Percentiles rank a stretch among this genome's conserved stretches.
phyloP scores from a whole-genome alignment of 2,888 invertebrate genomes.

The Corbicula japonica region DNA sequence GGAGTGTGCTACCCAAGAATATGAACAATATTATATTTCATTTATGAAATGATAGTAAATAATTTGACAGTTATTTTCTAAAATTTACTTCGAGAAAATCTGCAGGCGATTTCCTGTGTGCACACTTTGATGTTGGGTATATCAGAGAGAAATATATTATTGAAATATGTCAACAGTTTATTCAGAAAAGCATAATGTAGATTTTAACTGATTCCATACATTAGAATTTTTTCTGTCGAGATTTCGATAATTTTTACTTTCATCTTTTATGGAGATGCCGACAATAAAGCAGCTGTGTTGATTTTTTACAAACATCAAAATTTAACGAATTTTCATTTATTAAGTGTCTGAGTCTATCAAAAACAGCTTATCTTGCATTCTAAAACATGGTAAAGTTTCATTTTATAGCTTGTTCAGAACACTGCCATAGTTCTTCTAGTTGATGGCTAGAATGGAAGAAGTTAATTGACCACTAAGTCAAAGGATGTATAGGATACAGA shows the following conservation, averaged over 20 bases:
- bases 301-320: too few species aligned
- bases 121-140: constrained; percentile 43
- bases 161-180: constrained; percentile 13
- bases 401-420: too few species aligned
- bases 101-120: constrained; percentile 46
- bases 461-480: too few species aligned
- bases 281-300: constrained; percentile 22
- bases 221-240: constrained; percentile 11
- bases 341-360: constrained; percentile 11
- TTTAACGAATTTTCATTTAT: too few species aligned
- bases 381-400: too few species aligned
- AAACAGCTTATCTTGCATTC: constrained; percentile 18
- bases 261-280: constrained; percentile 9
- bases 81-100: constrained; percentile 53
- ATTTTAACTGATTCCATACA: constrained; percentile 38
- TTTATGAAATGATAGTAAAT: constrained; percentile 40
- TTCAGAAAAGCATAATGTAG: constrained; percentile 27
- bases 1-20: constrained; percentile 17
- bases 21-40: constrained; percentile 28
- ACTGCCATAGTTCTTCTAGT: too few species aligned
- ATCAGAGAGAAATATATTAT: constrained; percentile 33
- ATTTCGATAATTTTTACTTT: constrained; percentile 32
- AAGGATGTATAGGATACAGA: too few species aligned
- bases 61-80: constrained; percentile 50
- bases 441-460: too few species aligned